Evolutionary conservation across 2,888 invertebrate genomes (phyloP), one percentile per base, ranked within the genome.

Genomic region (Nudaria mundana): DNA sequence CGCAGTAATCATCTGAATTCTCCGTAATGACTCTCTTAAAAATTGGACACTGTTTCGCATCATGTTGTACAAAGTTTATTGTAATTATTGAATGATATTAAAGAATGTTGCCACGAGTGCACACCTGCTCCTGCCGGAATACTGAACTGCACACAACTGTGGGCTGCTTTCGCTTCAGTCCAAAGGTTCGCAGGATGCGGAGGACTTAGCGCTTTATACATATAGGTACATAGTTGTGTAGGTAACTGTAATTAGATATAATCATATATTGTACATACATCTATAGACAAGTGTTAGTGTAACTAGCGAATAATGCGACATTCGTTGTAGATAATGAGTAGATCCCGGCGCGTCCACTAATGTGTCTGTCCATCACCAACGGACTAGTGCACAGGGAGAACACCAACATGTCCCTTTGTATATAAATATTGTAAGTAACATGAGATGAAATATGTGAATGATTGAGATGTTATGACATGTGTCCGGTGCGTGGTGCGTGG

Each of bases 161-260:
- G 4, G 4, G 15, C 14, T 4, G n/a, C 13, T 14, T 23, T 4
- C n/a, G 13, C 16, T 13, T n/a, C 5, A 15, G 6, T 2, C 5
- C 8, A 18, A 14, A 23, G 10, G 22, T 28, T 29, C 23, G 15
- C 36, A n/a, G n/a, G 22, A 37, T 2, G 22, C 22, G 30, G 31
- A 16, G 37, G 11, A 26, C 15, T 22, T 31, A 25, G 30, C 34
- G 35, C 18, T 30, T 14, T 10, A 37, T 16, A 30, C 18, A 30
- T 30, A 15, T 30, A 24, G 24, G 25, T 31, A 18, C 12, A 54
- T 50, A 48, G 40, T 38, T 44, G 42, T 31, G 55, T 49, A 38
- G 30, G 48, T 48, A 52, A 58, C 56, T 53, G 48, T 59, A 59
- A 46, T 32, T 61, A 57, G 52, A 4, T 48, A 51, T 64, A 52